Base-by-base conservation (phyloP, 2,888 invertebrate species). In the Dasysyrphus tricinctus region DNA sequence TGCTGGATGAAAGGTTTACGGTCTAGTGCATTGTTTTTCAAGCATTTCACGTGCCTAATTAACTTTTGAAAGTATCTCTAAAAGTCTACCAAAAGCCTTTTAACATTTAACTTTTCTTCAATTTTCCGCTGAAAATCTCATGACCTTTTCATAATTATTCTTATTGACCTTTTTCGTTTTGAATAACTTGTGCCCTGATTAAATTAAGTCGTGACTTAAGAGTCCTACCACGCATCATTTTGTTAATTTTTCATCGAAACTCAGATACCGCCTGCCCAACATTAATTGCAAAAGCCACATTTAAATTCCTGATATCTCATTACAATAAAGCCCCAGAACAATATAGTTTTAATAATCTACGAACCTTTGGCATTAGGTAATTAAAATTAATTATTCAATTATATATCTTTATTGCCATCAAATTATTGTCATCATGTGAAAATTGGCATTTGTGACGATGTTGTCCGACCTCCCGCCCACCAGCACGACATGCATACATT, bases 361-460 rank as follows among this genome's bases (percentile, higher is more conserved):
- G 34, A 80, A 80, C 80, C 80, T 80, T 76, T 85, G 80, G 44
- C 47, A 67, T 49, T 37, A n/a, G 24, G 73, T 63, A 80, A 80
- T 84, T 76, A 76, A 80, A 80, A 80, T 76, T 84, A 76, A 80
- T 84, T 84, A 76, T 80, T 84, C 72, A 84, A 65, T 54, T 76
- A 67, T 47, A 1, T 54, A 32, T 57, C 16, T 37, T 16, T 19
- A 19, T 3, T 34, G 19, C 72, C 70, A 37, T 72, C 80, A 72
- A 83, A 83, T 76, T 29, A 83, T 72, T 44, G 54, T 37, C 49
- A 51, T 75, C 56, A 70, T 75, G 69, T 54, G 67, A 78, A 65
- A 12, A 32, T 63, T 56, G 16, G 32, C 44, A 76, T 59, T 59
- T 70, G 49, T 32, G 39, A 54, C 37, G 14, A 24, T 29, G 8